Evolutionary conservation across 1,140 invertebrate genomes (phyloP).

Genomic region (Sitophilus oryzae): DNA sequence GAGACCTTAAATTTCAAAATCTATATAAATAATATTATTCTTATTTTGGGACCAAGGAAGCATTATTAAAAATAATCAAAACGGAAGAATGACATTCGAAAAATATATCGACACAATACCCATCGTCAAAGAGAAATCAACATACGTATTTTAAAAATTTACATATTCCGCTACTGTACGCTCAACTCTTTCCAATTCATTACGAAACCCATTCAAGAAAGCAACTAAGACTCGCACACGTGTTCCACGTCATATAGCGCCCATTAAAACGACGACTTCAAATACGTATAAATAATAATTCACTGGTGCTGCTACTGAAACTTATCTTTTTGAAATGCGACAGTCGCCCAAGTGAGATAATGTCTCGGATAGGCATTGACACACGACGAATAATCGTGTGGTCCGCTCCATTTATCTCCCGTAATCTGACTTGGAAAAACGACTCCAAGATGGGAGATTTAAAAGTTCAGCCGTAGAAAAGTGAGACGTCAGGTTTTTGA

Average conservation of each 20-base stretch:
- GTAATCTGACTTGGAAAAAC: conserved; percentile 8
- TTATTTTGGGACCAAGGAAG: no score
- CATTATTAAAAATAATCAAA: no score
- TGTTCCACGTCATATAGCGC: conserved; percentile 2
- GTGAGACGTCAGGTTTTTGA: background rate
- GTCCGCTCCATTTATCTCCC: background rate
- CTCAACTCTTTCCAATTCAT: conserved; percentile 1
- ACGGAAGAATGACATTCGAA: no score
- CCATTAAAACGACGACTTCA: background rate
- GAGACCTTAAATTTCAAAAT: no score
- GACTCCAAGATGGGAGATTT: background rate
- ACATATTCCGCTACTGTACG: background rate
- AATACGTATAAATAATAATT: conserved; percentile 1
- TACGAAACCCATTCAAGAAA: conserved; percentile 1
- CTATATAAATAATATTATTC: no score
- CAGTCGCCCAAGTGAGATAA: background rate
- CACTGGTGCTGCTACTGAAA: conserved; percentile 2
- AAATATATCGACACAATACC: no score
- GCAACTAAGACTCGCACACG: background rate
- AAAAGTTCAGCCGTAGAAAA: background rate
- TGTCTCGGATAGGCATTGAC: background rate
- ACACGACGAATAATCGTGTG: background rate
- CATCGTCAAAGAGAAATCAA: no score
- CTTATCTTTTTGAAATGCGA: conserved; percentile 4
- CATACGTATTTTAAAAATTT: no score